Base-by-base conservation (phyloP, 1,140 invertebrate genomes). In the Drosophila willistoni region DNA sequence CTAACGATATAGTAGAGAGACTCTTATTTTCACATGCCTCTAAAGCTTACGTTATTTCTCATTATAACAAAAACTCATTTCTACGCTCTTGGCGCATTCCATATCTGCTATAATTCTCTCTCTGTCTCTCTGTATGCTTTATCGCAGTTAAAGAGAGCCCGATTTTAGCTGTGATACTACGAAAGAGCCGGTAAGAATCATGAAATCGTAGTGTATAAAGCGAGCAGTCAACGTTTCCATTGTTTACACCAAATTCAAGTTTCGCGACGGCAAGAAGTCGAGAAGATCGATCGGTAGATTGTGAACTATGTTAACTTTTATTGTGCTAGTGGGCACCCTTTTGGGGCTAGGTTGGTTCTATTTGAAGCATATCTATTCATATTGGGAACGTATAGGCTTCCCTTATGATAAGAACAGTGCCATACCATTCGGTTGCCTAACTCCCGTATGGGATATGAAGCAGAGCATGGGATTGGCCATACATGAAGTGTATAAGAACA, bases 381-480 rank as follows among this genome's bases (percentile, higher is more conserved):
- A 75, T 47, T 92, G 91, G 91, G 65, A 77, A 42, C 77, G 79
- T 0, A 70, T 54, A 0, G 84, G 80, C 4, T 81, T 91, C 62
- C 82, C 87, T 0, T 68, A 44, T 17, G 79, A 91, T 47, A 64
- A 64, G 10, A 56, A 67, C 14, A 64, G 75, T 4, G 51, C 62
- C 1, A 79, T 92, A 61, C 91, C 91, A 1, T 81, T 84, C n/a
- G 91, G 91, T 2, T 90, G 86, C 14, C 12, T 92, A 59, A 60
- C 42, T 57, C 70, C 73, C n/a, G 72, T 81, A 0, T 78, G 80
- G 68, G 62, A 70, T 4, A 60, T 14, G 13, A 73, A 89, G 64
- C 79, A 79, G 67, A 69, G 54, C 51, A 89, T 92, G 81, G 90
- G 90, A 25, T 25, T 82, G 68, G 78, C 80, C 60, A 54, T 91